phyloP scores from a whole-genome alignment of 2,888 invertebrate genomes.

The Blastobasis adustella region DNA sequence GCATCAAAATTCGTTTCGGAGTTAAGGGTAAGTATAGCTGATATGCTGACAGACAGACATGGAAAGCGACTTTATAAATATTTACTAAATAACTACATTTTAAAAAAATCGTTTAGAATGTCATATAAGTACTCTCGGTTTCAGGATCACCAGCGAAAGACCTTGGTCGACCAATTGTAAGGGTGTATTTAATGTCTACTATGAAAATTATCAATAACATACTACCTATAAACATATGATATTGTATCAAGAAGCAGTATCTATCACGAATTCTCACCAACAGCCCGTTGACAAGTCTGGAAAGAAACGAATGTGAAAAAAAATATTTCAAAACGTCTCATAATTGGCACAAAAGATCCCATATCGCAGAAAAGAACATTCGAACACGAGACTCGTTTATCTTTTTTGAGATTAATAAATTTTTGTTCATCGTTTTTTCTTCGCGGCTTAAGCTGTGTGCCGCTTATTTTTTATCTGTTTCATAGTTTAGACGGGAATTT shows the following conservation, averaged over 20 bases:
- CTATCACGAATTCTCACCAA: slow-evolving; percentile 55
- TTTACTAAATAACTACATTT: no score
- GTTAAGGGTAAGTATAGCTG: no score
- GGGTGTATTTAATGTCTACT: no score
- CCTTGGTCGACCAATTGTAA: no score
- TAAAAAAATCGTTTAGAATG: no score
- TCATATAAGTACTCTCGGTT: no score
- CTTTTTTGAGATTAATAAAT: slow-evolving; percentile 58
- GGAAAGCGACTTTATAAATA: no score
- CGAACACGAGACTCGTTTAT: slow-evolving; percentile 48
- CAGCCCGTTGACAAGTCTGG: slow-evolving; percentile 31
- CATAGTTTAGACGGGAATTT: slow-evolving; percentile 39
- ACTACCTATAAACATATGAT: no score
- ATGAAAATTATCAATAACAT: no score
- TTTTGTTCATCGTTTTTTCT: slow-evolving; percentile 56
- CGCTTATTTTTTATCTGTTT: slow-evolving; percentile 50
- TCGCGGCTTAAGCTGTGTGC: slow-evolving; percentile 37
- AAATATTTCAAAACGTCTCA: slow-evolving; percentile 45
- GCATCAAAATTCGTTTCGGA: no score
- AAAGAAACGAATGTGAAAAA: slow-evolving; percentile 27
- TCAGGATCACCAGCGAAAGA: no score
- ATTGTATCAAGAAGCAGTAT: not conserved
- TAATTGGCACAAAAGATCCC: slow-evolving; percentile 71
- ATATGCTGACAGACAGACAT: no score
- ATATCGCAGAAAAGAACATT: slow-evolving; percentile 52